A percentile compares a stretch with the other conserved stretches of the same genome.
Evolutionary conservation across 2,888 invertebrate species (phyloP).

Genomic region (Amphipoea lucens): DNA sequence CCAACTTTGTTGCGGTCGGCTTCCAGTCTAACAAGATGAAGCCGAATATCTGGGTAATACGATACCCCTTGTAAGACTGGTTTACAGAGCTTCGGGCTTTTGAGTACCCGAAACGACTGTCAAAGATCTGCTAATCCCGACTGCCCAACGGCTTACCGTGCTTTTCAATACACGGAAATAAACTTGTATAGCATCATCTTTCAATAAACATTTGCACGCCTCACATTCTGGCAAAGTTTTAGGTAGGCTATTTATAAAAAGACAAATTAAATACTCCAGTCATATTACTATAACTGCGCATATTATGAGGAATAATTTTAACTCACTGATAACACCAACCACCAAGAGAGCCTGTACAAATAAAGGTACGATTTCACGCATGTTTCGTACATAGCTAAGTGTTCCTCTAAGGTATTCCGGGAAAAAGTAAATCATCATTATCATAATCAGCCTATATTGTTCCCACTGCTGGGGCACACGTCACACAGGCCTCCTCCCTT

Average conservation of each 20-base stretch:
- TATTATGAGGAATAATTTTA: slow-evolving; percentile 1
- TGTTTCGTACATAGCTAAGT: slow-evolving; percentile 26
- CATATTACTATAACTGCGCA: neutral
- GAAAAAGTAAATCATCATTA: no score
- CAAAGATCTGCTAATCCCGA: neutral
- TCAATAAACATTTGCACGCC: neutral
- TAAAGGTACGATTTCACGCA: slow-evolving; percentile 35
- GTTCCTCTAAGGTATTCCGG: slow-evolving; percentile 31
- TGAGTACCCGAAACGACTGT: neutral
- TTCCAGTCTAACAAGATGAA: neutral
- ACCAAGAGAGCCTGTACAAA: slow-evolving; percentile 34
- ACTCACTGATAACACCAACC: slow-evolving; percentile 12
- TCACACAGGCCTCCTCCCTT: no score
- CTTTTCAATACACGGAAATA: neutral
- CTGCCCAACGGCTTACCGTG: no score
- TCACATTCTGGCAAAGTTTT: no score
- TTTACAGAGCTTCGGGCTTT: no score
- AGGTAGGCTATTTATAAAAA: neutral
- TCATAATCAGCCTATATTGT: no score
- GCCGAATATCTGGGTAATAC: neutral
- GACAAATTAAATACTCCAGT: neutral
- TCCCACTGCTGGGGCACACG: no score
- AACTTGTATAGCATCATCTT: neutral
- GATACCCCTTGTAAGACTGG: neutral
- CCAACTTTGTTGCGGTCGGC: neutral